Base-by-base conservation (phyloP, 2,888 invertebrate species). In the Plusia festucae region DNA sequence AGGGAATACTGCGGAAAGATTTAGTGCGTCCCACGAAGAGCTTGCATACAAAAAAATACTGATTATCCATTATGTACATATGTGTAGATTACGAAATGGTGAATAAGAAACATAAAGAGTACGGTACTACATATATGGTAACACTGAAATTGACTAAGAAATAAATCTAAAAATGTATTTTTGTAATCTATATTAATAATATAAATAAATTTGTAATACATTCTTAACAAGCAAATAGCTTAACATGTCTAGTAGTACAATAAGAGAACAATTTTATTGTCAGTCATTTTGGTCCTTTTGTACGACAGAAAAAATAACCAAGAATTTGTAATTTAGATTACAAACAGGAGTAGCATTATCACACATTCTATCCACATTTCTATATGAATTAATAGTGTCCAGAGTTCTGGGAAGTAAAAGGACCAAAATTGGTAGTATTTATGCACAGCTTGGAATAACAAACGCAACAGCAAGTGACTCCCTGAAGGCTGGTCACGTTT, bases 391-490 rank as follows among this genome's bases (percentile, higher is more conserved):
- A 56, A 67, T 73, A 76, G 69, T 75, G 59, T 60, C 61, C 65
- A n/a, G 58, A 53, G 61, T 84, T 85, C 78, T 66, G 44, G 52
- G 81, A 82, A 85, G 73, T 55, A 49, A 62, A 74, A 64, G 66
- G 53, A 73, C 77, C 84, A 83, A 85, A 87, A 88, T 86, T 76
- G 73, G 65, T 73, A 82, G 67, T 82, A 80, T 86, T 85, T 85
- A 82, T 79, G 78, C 72, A 77, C 77, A 82, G 82, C 79, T 81
- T 89, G 85, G 81, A 86, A 91, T 86, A 91, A 91, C 90, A 92
- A 90, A 88, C 85, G 87, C 78, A 79, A 83, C 66, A 61, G 73
- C 67, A 56, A 65, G 66, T 63, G 78, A 66, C 81, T 79, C 80
- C 80, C 71, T 60, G 64, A 71, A 64, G 66, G 66, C 65, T 63